Percentiles rank a stretch among this genome's conserved stretches.
These are phyloP conservation scores for Papilio helenus DNA, from an alignment of 1,140 invertebrate genomes.

Conservation along the genomic window DNA sequence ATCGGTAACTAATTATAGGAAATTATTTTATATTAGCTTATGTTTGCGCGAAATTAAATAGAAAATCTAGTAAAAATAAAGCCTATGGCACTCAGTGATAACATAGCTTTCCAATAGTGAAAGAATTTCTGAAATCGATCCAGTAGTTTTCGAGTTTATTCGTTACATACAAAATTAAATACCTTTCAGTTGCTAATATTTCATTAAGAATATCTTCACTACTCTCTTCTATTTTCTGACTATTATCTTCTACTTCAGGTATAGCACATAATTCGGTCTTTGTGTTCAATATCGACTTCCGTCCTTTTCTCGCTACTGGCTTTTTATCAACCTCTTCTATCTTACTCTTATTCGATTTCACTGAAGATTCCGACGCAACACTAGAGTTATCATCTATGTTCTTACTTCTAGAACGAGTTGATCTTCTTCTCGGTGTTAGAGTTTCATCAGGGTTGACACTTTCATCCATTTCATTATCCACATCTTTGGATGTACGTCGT, in stretches of 20 bases:
- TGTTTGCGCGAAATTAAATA: too few species aligned
- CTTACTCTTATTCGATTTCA: constrained; percentile 57
- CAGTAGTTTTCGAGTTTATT: background rate
- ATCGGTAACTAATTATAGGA: too few species aligned
- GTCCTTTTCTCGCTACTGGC: constrained; percentile 60
- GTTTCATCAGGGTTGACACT: constrained; percentile 51
- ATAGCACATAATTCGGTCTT: constrained; percentile 79
- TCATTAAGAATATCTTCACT: constrained; percentile 54
- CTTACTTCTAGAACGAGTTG: constrained; percentile 60
- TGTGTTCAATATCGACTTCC: constrained; percentile 58
- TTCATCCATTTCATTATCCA: constrained; percentile 59
- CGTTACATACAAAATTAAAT: constrained; percentile 37
- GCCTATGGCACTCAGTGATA: too few species aligned
- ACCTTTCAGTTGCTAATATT: constrained; percentile 66
- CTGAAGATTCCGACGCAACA: constrained; percentile 61
- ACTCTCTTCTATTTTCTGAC: constrained; percentile 39
- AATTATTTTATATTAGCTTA: too few species aligned
- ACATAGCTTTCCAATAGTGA: too few species aligned
- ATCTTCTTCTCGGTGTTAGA: constrained; percentile 62
- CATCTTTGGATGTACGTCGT: constrained; percentile 64
- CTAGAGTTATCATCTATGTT: constrained; percentile 68
- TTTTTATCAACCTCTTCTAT: constrained; percentile 57
- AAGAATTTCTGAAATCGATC: too few species aligned
- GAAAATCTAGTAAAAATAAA: too few species aligned
- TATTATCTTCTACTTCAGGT: constrained; percentile 68